Evolutionary conservation across 2,797 vertebrate genomes (phyloP).

Genomic region (Sebastes matsubarae): DNA sequence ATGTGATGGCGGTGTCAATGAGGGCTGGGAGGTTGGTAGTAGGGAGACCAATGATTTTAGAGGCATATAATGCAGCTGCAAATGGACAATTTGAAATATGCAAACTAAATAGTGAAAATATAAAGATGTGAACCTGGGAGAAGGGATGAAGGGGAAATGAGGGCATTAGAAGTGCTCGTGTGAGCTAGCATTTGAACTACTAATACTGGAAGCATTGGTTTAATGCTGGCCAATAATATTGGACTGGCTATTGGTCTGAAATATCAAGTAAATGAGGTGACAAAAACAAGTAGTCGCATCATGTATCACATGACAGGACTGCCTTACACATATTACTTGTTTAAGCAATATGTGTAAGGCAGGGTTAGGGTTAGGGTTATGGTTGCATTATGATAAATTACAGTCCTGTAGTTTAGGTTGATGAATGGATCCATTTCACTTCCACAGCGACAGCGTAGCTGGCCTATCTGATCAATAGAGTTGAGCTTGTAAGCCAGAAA

Average conservation of each 20-base stretch:
- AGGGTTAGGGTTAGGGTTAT: too few relatives aligned
- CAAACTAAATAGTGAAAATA: background rate
- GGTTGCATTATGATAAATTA: background rate
- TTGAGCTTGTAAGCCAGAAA: slow-evolving; percentile 27
- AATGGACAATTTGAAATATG: background rate
- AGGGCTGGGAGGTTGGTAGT: too few relatives aligned
- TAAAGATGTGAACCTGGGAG: background rate
- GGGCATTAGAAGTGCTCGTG: background rate
- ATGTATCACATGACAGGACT: background rate
- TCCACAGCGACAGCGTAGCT: background rate
- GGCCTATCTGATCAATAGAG: slow-evolving; percentile 15
- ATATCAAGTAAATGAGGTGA: background rate
- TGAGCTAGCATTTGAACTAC: background rate
- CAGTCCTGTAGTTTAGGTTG: background rate
- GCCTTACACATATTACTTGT: too few relatives aligned
- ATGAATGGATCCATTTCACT: slow-evolving; percentile 6
- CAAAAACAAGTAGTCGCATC: background rate
- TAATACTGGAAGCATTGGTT: background rate
- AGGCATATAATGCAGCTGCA: background rate
- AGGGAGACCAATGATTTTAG: too few relatives aligned
- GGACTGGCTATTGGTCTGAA: background rate
- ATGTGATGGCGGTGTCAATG: too few relatives aligned
- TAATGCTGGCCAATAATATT: too few relatives aligned
- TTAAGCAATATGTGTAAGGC: background rate
- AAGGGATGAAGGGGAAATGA: background rate